A percentile compares a stretch with the other conserved stretches of the same genome.
Evolutionary conservation across 2,113 vertebrate species (phyloP).

Genomic region (Malurus elegans): DNA sequence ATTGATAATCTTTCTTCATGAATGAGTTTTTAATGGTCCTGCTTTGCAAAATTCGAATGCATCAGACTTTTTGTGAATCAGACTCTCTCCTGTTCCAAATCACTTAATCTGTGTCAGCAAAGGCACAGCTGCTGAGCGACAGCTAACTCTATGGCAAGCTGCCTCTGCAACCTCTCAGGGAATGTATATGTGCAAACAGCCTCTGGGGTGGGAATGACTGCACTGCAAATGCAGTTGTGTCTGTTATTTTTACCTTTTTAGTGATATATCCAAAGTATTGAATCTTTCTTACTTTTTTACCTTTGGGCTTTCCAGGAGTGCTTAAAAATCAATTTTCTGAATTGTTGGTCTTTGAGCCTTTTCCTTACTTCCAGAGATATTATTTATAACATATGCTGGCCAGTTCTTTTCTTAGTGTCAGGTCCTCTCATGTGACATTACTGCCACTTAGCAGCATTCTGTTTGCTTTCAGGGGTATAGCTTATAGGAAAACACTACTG

Average conservation of each 20-base stretch:
- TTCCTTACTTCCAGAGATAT: not conserved
- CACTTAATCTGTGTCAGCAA: not conserved
- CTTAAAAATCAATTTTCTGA: not conserved
- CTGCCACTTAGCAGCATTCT: not conserved
- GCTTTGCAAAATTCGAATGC: not conserved
- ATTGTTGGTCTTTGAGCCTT: not conserved
- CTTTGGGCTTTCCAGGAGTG: not conserved
- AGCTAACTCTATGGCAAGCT: not conserved
- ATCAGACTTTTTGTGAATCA: not conserved
- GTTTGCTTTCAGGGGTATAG: not conserved
- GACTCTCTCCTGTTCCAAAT: not conserved
- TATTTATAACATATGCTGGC: not conserved
- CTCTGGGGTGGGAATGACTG: not conserved
- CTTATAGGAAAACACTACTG: not conserved
- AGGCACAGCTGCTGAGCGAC: slow-evolving; percentile 6
- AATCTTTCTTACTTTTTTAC: not conserved
- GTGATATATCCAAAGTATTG: not conserved
- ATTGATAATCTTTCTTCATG: not conserved
- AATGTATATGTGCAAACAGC: not conserved
- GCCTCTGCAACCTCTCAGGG: not conserved
- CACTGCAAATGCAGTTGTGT: not conserved
- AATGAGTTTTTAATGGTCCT: not conserved
- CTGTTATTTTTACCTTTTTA: not conserved
- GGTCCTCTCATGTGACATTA: not conserved
- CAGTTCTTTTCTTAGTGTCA: not conserved